phyloP scores from a whole-genome alignment of 2,888 invertebrate species.

The Zelleria hepariella region DNA sequence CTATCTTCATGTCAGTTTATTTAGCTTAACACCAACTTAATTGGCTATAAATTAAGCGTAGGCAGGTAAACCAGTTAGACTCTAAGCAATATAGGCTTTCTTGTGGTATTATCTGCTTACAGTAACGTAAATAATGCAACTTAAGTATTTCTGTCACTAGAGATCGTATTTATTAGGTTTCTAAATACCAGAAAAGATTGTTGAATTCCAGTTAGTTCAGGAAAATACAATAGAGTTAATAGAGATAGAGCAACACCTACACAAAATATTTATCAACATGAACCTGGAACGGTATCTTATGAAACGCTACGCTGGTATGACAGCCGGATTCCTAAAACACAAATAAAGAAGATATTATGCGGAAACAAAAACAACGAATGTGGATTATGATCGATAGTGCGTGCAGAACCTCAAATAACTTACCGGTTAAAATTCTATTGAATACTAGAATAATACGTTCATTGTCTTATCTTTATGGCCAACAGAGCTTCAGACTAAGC shows the following conservation, averaged over 20 bases:
- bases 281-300: not conserved
- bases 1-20: constrained; percentile 61
- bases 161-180: not conserved
- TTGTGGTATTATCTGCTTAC: not conserved
- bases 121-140: not conserved
- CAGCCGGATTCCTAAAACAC: not conserved
- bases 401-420: too few species aligned
- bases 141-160: not conserved
- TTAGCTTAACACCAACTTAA: constrained; percentile 65
- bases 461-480: too few species aligned
- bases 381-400: not conserved
- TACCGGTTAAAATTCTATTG: too few species aligned
- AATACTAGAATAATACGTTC: too few species aligned
- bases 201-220: not conserved
- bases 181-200: too few species aligned
- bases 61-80: constrained; percentile 44
- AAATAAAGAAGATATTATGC: not conserved
- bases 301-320: not conserved
- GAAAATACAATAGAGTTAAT: not conserved
- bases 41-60: constrained; percentile 65
- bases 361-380: not conserved
- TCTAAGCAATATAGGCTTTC: not conserved
- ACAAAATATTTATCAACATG: not conserved
- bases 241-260: not conserved
- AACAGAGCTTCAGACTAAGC: too few species aligned